These are phyloP conservation scores for Cephus runcator DNA, from an alignment of 2,888 invertebrate species.

Conservation along the genomic window DNA sequence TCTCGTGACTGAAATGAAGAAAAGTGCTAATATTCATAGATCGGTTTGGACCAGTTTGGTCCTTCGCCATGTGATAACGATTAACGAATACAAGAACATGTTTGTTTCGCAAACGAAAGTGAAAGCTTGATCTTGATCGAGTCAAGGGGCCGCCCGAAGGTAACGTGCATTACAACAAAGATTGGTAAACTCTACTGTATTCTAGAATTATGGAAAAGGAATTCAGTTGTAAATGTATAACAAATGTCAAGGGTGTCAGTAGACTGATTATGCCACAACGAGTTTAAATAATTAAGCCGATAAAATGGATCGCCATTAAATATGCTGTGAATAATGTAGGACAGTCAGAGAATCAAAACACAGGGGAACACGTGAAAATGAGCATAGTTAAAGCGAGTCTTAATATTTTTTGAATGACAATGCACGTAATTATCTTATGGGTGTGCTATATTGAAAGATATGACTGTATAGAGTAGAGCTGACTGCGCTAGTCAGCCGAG, in stretches of 20 bases:
- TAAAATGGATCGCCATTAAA: not conserved
- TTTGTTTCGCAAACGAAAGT: not conserved
- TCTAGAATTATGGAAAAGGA: not conserved
- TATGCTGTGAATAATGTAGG: not conserved
- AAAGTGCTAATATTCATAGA: not conserved
- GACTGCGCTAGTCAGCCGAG: not conserved
- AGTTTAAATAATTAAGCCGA: not conserved
- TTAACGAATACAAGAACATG: not conserved
- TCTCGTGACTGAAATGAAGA: not conserved
- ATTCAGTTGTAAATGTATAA: not conserved
- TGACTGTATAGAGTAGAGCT: not conserved
- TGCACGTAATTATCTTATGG: not conserved
- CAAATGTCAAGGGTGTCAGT: not conserved
- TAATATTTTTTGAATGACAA: not conserved
- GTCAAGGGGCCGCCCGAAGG: not conserved
- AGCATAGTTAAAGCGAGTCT: not conserved
- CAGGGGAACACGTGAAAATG: not conserved
- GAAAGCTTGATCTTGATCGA: not conserved
- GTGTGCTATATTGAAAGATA: not conserved
- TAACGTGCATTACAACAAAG: not conserved
- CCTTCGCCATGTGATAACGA: not conserved
- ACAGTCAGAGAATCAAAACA: not conserved
- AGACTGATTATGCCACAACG: not conserved
- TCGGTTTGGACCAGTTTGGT: not conserved
- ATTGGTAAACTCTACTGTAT: not conserved